Evolutionary conservation across 37 sponge, comb jelly and placozoan species (phyloP), one percentile per base, ranked within the genome.

Genomic region (Eunapius fragilis): DNA sequence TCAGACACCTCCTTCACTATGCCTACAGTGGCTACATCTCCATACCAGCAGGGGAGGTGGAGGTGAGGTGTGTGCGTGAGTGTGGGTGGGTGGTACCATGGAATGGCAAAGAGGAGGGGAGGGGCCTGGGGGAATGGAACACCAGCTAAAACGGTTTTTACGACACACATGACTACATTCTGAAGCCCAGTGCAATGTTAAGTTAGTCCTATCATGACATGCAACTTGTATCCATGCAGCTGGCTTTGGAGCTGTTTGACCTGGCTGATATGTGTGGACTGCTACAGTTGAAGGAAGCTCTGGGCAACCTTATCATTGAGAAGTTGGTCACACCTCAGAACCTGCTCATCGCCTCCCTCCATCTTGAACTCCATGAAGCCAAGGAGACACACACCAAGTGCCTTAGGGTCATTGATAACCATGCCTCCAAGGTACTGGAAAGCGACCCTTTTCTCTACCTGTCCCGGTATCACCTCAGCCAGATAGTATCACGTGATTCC

Each of bases 181-280:
- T n/a, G n/a, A n/a, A n/a, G n/a, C n/a, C n/a, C n/a, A n/a, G n/a
- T n/a, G n/a, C n/a, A n/a, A n/a, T n/a, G n/a, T n/a, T n/a, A n/a
- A n/a, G n/a, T n/a, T n/a, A n/a, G n/a, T n/a, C n/a, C n/a, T n/a
- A n/a, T n/a, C n/a, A n/a, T n/a, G n/a, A n/a, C 41, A 41, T 34
- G 76, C 86, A 41, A 3, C 6, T 41, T 41, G 6, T 41, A 41
- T 41, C 41, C 13, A 2, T 74, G 2, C n/a, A 84, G 74, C 75
- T 73, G 13, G 83, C 85, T 2, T 70, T 93, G 37, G 89, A 89
- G 35, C 71, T 93, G 34, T 71, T 89, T 9, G 87, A 41, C 48
- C 48, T 93, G 50, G 86, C 93, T 72, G 89, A 93, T 80, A 89
- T 82, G 79, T 93, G 68, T 77, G 58, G 82, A 12, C 73, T 89